A percentile compares a stretch with the other conserved stretches of the same genome.
phyloP scores from a whole-genome alignment of 2,113 vertebrate species.

The Arizona elegans region DNA sequence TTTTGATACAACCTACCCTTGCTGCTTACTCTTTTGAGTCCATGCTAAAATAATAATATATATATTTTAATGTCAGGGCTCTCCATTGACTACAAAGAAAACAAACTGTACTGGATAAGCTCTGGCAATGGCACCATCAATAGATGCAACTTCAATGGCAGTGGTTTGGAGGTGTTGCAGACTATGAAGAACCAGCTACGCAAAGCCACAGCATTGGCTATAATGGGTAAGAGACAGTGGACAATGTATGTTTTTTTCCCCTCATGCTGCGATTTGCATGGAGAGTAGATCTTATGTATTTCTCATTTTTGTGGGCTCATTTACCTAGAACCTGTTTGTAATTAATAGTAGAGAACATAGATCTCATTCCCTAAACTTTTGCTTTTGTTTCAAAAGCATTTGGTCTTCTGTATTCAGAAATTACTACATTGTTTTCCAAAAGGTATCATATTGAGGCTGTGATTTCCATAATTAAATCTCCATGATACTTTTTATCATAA shows the following conservation, averaged over 20 bases:
- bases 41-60: background rate
- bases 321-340: background rate
- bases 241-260: accelerated
- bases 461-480: background rate
- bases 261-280: too few relatives aligned
- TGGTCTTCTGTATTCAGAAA: background rate
- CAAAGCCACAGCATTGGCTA: conserved; percentile 89
- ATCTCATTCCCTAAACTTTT: background rate
- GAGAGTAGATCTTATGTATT: background rate
- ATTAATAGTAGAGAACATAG: background rate
- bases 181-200: conserved; percentile 78
- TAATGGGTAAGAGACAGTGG: conserved; percentile 84
- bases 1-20: background rate
- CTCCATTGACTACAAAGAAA: conserved; percentile 86
- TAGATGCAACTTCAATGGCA: conserved; percentile 85
- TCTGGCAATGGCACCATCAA: conserved; percentile 88
- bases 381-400: background rate
- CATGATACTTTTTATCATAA: background rate
- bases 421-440: background rate
- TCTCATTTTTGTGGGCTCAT: background rate
- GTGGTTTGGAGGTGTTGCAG: conserved; percentile 77
- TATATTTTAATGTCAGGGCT: conserved; percentile 70
- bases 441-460: background rate
- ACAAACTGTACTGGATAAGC: conserved; percentile 94
- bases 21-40: background rate